Evolutionary conservation across 2,888 invertebrate genomes (phyloP).

Genomic region (Tachina lurida): DNA sequence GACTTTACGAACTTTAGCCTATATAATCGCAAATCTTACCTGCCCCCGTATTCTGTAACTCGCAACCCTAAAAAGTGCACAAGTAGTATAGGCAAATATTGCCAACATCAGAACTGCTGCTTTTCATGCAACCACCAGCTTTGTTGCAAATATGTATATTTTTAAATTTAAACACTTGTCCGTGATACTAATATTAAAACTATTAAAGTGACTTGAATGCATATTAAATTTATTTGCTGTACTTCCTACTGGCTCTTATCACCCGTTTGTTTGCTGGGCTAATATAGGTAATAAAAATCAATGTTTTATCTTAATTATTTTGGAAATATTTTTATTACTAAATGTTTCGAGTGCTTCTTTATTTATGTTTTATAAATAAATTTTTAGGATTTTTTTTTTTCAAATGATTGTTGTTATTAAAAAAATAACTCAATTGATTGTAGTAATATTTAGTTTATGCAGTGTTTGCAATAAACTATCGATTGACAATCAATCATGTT

Average conservation of each 20-base stretch:
- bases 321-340: constrained; percentile 13
- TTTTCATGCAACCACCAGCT: not conserved
- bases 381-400: constrained; percentile 31
- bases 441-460: constrained; percentile 47
- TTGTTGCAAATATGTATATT: not conserved
- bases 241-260: not conserved
- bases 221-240: not conserved
- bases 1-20: too few species aligned
- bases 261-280: not conserved
- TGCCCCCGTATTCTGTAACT: too few species aligned
- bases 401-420: constrained; percentile 36
- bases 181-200: not conserved
- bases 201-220: not conserved
- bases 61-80: too few species aligned
- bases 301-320: not conserved
- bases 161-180: not conserved
- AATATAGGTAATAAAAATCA: not conserved
- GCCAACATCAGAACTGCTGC: not conserved
- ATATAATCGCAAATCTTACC: too few species aligned
- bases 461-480: constrained; percentile 55
- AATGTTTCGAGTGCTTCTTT: not conserved
- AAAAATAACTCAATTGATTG: constrained; percentile 53
- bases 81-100: not conserved
- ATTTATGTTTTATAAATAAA: constrained; percentile 13
- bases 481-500: constrained; percentile 61